Percentiles rank a stretch among this genome's conserved stretches.
phyloP scores from a whole-genome alignment of 2,888 invertebrate species.

The Eupithecia centaureata region DNA sequence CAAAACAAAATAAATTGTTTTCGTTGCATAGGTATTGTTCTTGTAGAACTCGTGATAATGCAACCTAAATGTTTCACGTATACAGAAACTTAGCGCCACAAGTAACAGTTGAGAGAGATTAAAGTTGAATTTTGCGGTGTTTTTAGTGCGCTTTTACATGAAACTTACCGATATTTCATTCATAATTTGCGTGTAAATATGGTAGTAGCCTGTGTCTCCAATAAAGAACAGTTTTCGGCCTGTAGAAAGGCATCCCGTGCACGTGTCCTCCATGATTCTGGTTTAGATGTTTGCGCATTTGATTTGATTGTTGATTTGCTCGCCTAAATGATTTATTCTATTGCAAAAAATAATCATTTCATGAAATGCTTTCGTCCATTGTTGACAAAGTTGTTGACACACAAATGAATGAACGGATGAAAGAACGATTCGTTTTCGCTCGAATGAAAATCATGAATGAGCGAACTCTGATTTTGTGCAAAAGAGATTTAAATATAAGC shows the following conservation, averaged over 20 bases:
- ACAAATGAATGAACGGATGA: conserved; percentile 2
- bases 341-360: neutral
- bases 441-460: neutral
- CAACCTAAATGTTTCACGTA: neutral
- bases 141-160: neutral
- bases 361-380: neutral
- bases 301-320: neutral
- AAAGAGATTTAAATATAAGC: neutral
- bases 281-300: neutral
- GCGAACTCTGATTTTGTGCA: neutral
- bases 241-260: conserved; percentile 63
- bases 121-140: neutral
- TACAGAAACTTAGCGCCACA: neutral
- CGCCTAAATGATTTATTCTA: neutral
- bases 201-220: conserved; percentile 58
- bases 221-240: conserved; percentile 64
- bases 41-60: neutral
- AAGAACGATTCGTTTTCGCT: too few relatives aligned
- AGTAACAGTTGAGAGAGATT: neutral
- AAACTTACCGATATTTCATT: conserved; percentile 68
- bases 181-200: conserved; percentile 67
- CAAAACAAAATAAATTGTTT: neutral
- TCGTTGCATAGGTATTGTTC: neutral
- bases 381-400: conserved; percentile 9
- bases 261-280: conserved; percentile 67